Evolutionary conservation across 2,113 vertebrate species (phyloP).

Genomic region (Eurystomus gularis): DNA sequence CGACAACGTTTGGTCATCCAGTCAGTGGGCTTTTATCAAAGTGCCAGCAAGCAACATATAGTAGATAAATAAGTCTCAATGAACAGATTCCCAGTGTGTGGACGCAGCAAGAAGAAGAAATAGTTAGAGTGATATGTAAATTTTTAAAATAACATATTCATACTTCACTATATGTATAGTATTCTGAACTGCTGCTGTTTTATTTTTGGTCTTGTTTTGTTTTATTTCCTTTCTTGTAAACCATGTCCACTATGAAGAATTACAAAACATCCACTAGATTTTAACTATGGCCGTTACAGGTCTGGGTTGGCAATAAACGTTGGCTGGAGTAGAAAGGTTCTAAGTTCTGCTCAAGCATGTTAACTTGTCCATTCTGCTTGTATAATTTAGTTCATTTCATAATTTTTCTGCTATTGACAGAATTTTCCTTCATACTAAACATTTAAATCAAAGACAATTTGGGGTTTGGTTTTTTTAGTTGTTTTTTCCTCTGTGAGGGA

Average conservation of each 20-base stretch:
- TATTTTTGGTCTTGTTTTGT: background rate
- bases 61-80: background rate
- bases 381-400: background rate
- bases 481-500: background rate
- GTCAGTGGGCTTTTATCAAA: background rate
- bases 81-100: background rate
- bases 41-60: background rate
- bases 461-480: fast-evolving
- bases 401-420: background rate
- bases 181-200: background rate
- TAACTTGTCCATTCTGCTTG: background rate
- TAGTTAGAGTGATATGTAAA: background rate
- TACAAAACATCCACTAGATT: background rate
- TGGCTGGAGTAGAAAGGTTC: background rate
- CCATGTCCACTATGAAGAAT: background rate
- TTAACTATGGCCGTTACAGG: background rate
- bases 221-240: background rate
- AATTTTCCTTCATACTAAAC: background rate
- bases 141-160: background rate
- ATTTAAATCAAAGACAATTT: background rate
- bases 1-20: background rate
- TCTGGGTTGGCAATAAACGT: background rate
- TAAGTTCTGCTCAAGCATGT: background rate
- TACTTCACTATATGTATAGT: background rate
- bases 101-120: background rate